Evolutionary conservation across 2,113 vertebrate species (phyloP).

Genomic region (Alexandromys fortis): DNA sequence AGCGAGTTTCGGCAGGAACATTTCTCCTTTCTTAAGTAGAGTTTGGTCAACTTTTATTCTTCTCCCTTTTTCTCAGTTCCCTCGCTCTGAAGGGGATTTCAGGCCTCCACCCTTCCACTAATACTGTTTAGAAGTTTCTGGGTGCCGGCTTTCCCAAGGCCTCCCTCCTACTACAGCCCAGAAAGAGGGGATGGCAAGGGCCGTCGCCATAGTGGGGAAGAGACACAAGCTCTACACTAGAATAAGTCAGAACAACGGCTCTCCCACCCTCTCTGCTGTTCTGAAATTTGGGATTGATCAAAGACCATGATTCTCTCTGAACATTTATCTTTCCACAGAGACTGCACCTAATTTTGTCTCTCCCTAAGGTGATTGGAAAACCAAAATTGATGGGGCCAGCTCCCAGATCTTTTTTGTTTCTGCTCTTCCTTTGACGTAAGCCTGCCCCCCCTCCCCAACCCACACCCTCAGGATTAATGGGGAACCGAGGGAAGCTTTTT

Average conservation of each 20-base stretch:
- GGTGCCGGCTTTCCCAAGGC: not conserved
- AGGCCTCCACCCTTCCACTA: not conserved
- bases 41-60: not conserved
- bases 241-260: rapidly evolving
- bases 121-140: not conserved
- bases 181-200: not conserved
- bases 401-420: not conserved
- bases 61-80: not conserved
- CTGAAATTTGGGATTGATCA: not conserved
- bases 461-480: not conserved
- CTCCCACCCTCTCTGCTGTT: not conserved
- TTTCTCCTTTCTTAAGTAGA: not conserved
- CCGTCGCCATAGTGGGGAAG: not conserved
- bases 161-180: not conserved
- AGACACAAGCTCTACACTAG: too few relatives aligned
- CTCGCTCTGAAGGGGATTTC: not conserved
- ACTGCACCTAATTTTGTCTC: not conserved
- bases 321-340: not conserved
- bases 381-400: not conserved
- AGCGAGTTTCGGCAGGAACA: not conserved
- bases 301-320: not conserved
- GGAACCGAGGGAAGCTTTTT: constrained; percentile 13
- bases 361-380: not conserved
- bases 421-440: not conserved
- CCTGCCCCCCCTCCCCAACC: rapidly evolving